These are phyloP conservation scores for Tenthredo scrophulariae DNA, from an alignment of 2,888 invertebrate species.

Conservation along the genomic window DNA sequence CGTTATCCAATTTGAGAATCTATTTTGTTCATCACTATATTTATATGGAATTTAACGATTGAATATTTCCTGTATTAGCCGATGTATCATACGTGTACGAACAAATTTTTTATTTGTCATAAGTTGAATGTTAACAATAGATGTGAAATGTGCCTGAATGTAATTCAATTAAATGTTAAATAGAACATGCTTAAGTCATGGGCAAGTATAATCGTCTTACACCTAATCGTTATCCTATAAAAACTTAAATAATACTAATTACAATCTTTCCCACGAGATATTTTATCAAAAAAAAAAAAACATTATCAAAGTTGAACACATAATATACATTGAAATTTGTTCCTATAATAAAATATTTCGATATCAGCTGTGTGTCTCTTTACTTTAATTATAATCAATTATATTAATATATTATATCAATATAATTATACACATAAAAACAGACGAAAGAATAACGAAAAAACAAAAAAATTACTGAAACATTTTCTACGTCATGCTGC, in stretches of 20 bases:
- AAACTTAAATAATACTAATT: constrained; percentile 68
- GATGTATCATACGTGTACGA: background rate
- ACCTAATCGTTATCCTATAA: constrained; percentile 70
- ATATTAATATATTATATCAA: no score
- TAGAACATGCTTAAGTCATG: constrained; percentile 74
- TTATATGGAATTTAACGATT: constrained; percentile 3
- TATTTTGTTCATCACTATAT: background rate
- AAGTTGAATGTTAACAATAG: constrained; percentile 36
- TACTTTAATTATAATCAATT: background rate
- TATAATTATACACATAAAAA: background rate
- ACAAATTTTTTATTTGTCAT: background rate
- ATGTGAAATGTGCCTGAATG: constrained; percentile 46
- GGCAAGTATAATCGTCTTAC: constrained; percentile 76
- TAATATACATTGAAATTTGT: constrained; percentile 4
- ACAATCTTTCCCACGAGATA: constrained; percentile 62
- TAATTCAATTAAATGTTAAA: constrained; percentile 68
- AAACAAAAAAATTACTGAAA: background rate
- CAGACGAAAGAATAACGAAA: background rate
- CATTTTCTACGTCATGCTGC: background rate
- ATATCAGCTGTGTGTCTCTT: background rate
- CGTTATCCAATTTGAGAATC: background rate
- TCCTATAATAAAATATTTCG: background rate
- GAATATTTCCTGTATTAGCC: background rate
- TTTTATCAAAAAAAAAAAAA: constrained; percentile 6
- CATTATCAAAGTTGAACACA: constrained; percentile 19